Percentiles rank a stretch among this genome's conserved stretches.
Conservation (phyloP, 2,113 vertebrate species). For the Mungos mungo region DNA sequence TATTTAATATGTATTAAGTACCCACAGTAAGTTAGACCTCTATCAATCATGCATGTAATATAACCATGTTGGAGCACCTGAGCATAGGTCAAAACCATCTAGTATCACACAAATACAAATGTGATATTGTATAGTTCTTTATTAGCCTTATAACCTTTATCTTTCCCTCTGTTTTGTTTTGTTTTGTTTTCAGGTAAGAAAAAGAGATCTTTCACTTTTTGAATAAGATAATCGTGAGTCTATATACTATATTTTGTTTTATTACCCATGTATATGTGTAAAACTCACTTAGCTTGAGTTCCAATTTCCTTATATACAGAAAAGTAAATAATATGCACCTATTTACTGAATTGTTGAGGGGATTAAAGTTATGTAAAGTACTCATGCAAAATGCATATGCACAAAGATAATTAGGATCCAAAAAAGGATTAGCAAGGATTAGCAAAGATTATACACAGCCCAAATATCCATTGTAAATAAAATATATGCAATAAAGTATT, state of each 20-base stretch:
- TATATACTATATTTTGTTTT: not conserved
- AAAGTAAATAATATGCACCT: not conserved
- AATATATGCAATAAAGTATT: not conserved
- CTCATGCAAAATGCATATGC: not conserved
- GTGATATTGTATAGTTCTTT: not conserved
- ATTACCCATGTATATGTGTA: not conserved
- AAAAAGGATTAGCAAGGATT: no score
- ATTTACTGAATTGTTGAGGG: not conserved
- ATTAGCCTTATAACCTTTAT: not conserved
- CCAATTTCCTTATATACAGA: not conserved
- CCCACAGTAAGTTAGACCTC: not conserved
- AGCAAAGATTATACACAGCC: not conserved
- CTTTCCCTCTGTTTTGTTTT: not conserved
- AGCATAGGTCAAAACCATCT: not conserved
- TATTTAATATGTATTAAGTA: not conserved
- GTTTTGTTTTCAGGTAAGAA: not conserved
- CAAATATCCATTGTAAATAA: not conserved
- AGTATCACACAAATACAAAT: not conserved
- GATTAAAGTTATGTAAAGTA: not conserved
- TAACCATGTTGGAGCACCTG: not conserved
- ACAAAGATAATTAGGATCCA: not conserved
- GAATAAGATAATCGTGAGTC: not conserved
- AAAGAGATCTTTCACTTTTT: not conserved
- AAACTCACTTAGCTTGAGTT: not conserved
- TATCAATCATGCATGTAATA: not conserved